These are phyloP conservation scores for Dolichotis patagonum DNA, from an alignment of 2,113 vertebrate genomes.

Conservation along the genomic window DNA sequence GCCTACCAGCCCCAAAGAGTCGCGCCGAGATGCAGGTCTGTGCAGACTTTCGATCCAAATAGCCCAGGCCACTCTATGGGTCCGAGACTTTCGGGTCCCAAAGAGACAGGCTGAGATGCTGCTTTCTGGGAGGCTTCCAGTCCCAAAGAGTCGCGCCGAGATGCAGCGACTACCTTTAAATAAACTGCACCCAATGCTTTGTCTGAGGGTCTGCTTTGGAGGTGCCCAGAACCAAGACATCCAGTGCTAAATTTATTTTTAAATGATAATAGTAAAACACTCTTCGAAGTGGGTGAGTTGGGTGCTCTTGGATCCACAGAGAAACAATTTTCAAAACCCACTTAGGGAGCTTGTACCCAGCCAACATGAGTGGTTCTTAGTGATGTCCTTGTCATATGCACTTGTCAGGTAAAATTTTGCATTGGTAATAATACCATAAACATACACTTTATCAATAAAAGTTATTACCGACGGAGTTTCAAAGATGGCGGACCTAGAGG, in stretches of 20 bases:
- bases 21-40: too few relatives aligned
- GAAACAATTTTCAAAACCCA: background rate
- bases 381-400: background rate
- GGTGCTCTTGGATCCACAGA: background rate
- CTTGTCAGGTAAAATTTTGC: background rate
- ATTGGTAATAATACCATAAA: background rate
- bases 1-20: too few relatives aligned
- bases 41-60: too few relatives aligned
- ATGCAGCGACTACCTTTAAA: too few relatives aligned
- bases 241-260: background rate
- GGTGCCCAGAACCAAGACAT: conserved; percentile 13
- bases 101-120: too few relatives aligned
- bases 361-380: background rate
- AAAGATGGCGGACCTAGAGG: too few relatives aligned
- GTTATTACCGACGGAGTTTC: too few relatives aligned
- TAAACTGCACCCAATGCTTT: conserved; percentile 38
- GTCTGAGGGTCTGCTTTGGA: background rate
- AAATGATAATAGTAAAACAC: background rate
- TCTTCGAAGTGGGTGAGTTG: too few relatives aligned
- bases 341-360: background rate
- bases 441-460: background rate
- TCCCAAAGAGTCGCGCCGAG: too few relatives aligned
- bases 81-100: too few relatives aligned
- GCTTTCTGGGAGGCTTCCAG: too few relatives aligned
- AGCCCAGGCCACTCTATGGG: too few relatives aligned